Percentiles rank a stretch among this genome's conserved stretches.
phyloP scores from a whole-genome alignment of 2,113 vertebrate genomes.

The Hippopotamus amphibius region DNA sequence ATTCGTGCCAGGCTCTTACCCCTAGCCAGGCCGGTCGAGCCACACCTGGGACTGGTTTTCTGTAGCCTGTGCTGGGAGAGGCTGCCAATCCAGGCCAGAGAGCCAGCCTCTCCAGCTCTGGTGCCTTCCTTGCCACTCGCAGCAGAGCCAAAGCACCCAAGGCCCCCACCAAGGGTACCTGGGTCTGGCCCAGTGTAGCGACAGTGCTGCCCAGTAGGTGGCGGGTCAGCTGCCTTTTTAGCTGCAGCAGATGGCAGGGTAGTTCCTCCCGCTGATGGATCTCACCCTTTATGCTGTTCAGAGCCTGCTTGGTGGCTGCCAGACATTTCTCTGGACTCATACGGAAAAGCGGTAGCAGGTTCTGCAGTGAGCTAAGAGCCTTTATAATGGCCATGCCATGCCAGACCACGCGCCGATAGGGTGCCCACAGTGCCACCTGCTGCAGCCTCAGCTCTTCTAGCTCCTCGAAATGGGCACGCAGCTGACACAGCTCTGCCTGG shows the following conservation, averaged over 20 bases:
- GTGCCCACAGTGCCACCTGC: slow-evolving; percentile 70
- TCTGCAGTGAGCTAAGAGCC: slow-evolving; percentile 86
- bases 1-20: slow-evolving; percentile 80
- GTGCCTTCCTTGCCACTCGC: slow-evolving; percentile 76
- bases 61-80: slow-evolving; percentile 52
- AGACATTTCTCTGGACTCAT: slow-evolving; percentile 85
- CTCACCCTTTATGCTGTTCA: slow-evolving; percentile 70
- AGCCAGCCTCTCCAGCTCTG: slow-evolving; percentile 84
- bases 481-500: slow-evolving; percentile 78
- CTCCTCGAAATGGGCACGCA: slow-evolving; percentile 77
- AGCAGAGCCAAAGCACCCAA: slow-evolving; percentile 87
- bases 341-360: slow-evolving; percentile 87
- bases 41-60: not conserved
- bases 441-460: slow-evolving; percentile 78
- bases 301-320: slow-evolving; percentile 66
- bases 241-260: slow-evolving; percentile 76
- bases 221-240: slow-evolving; percentile 82
- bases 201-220: slow-evolving; percentile 84
- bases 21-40: slow-evolving; percentile 87
- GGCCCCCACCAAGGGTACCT: slow-evolving; percentile 84
- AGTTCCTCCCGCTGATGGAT: slow-evolving; percentile 44
- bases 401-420: slow-evolving; percentile 71
- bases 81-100: slow-evolving; percentile 87
- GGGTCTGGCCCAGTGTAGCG: slow-evolving; percentile 83
- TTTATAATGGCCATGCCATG: slow-evolving; percentile 84